These are phyloP conservation scores for Trichosurus vulpecula DNA, from an alignment of 2,797 vertebrate genomes.

Conservation along the genomic window DNA sequence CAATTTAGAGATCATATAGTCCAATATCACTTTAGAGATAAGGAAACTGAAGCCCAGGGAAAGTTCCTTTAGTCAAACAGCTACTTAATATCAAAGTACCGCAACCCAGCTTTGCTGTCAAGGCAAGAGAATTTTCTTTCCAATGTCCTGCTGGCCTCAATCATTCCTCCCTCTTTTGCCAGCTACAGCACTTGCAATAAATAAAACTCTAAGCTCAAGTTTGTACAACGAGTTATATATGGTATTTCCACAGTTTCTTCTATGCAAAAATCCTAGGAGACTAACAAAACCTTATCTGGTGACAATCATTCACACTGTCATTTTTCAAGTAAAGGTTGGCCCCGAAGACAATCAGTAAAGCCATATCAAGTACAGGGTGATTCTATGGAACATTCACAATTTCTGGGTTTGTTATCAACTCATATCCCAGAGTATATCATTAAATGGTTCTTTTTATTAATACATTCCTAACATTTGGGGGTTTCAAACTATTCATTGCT, in stretches of 20 bases:
- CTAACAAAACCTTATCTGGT: neutral
- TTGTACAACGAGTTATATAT: no score
- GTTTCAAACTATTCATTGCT: neutral
- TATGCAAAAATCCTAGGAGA: neutral
- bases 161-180: no score
- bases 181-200: neutral
- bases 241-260: neutral
- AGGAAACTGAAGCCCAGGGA: no score
- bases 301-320: neutral
- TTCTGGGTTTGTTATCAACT: neutral
- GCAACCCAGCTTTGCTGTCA: neutral
- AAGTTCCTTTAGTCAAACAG: neutral
- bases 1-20: neutral
- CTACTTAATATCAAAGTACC: neutral
- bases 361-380: neutral
- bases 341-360: neutral
- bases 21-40: neutral
- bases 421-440: neutral
- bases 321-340: neutral
- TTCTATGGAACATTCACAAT: neutral
- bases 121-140: neutral
- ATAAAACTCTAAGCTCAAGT: neutral
- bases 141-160: neutral
- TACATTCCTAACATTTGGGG: neutral
- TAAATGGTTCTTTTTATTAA: neutral